Base-by-base conservation (phyloP, 1,140 invertebrate species). In the Drosophila lini region DNA sequence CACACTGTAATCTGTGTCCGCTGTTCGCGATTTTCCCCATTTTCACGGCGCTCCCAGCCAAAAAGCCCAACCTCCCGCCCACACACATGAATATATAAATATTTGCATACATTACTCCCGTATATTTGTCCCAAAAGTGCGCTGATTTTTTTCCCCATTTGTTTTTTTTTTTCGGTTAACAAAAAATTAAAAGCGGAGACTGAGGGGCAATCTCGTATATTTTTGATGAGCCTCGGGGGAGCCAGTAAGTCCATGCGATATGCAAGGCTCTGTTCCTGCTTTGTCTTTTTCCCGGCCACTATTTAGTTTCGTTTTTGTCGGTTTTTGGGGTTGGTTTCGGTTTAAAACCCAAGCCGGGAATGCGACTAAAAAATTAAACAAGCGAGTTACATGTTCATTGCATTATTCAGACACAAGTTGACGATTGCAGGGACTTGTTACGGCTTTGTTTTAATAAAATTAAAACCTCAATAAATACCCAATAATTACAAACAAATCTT, bases 51-150 rank as follows among this genome's bases (percentile, higher is more conserved):
- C 67, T 71, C 8, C 42, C 19, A 73, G 69, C 67, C 44, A 73
- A 70, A 71, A 45, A 11, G 44, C 11, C 19, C 47, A 13, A 28
- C 42, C 25, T 19, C 9, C 25, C 16, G 1, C 52, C 36, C 34
- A 16, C 31, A 38, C 58, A 55, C 65, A 73, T 73, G 69, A 71
- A 73, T 73, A 71, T 40, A 73, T 71, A 73, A 73, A 73, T 73
- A 71, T 70, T 58, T 71, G 47, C 70, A 74, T 74, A 71, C 60
- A 71, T 59, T 65, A 78, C 70, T 75, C 52, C 62, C 47, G 73
- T 56, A 68, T 79, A 80, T 88, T 77, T 82, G 83, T 86, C 83
- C 82, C 82, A 64, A 77, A 83, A 77, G 82, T 83, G 70, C 67
- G 53, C 55, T 81, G 58, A 47, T 47, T 28, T 25, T 47, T 28